phyloP scores from a whole-genome alignment of 2,888 invertebrate genomes.

The Tetrapedia diversipes region DNA sequence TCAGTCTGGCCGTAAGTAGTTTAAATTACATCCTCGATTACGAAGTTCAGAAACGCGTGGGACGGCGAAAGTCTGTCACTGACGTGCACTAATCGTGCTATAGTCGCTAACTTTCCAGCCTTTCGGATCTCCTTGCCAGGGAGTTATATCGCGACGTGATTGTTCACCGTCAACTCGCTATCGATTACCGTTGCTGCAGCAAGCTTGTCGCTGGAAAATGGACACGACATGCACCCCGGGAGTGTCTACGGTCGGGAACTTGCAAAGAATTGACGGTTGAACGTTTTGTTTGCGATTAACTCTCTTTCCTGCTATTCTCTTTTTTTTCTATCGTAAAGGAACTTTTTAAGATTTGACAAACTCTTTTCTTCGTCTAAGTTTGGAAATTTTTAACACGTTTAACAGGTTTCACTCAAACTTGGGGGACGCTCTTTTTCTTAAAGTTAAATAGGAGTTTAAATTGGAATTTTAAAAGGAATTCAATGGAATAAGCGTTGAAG shows the following conservation, averaged over 20 bases:
- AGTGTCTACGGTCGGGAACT: constrained; percentile 14
- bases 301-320: neutral
- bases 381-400: too few species aligned
- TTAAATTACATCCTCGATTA: constrained; percentile 68
- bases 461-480: too few species aligned
- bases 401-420: too few species aligned
- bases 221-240: neutral
- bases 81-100: constrained; percentile 23
- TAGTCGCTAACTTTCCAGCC: constrained; percentile 39
- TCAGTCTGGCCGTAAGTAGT: constrained; percentile 58
- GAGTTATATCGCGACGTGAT: constrained; percentile 25
- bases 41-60: constrained; percentile 60
- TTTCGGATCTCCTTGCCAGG: constrained; percentile 21
- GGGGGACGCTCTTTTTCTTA: too few species aligned
- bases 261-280: constrained; percentile 30
- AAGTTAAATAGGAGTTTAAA: too few species aligned
- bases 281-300: too few species aligned
- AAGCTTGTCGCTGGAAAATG: constrained; percentile 9
- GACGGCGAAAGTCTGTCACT: constrained; percentile 63
- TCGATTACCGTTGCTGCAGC: constrained; percentile 28
- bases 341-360: too few species aligned
- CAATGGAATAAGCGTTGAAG: too few species aligned
- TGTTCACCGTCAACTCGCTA: constrained; percentile 33
- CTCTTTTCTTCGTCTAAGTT: too few species aligned
- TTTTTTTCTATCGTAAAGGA: neutral